Conservation (phyloP, 2,888 invertebrate species). For the Aricia artaxerxes region DNA sequence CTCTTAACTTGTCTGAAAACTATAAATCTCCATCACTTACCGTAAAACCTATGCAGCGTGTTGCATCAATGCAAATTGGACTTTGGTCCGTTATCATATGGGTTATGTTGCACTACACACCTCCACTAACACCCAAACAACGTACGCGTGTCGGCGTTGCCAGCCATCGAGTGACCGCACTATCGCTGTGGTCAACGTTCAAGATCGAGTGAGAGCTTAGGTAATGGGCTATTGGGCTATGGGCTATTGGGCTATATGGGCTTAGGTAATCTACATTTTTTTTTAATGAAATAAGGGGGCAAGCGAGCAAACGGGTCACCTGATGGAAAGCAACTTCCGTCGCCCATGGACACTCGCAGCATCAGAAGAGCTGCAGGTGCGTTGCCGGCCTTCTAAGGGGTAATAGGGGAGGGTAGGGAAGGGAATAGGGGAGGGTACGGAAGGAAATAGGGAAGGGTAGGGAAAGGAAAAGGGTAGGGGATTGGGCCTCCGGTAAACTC, state of each 20-base stretch:
- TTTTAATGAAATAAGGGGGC: too few relatives aligned
- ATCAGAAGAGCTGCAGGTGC: too few relatives aligned
- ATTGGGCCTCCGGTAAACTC: too few relatives aligned
- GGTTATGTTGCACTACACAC: slow-evolving; percentile 9
- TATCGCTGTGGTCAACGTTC: slow-evolving; percentile 67
- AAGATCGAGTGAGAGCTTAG: slow-evolving; percentile 43
- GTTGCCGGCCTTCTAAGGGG: too few relatives aligned
- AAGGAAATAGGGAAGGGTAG: too few relatives aligned
- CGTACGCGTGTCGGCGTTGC: not conserved
- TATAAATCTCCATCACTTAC: not conserved
- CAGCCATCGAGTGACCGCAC: slow-evolving; percentile 43
- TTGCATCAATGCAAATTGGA: slow-evolving; percentile 5
- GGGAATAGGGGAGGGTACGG: too few relatives aligned
- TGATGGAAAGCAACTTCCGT: too few relatives aligned
- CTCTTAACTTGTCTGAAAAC: not conserved
- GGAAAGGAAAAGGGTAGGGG: too few relatives aligned
- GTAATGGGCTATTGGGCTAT: not conserved
- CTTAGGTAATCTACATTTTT: too few relatives aligned
- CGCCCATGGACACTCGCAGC: too few relatives aligned
- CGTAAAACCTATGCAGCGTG: not conserved
- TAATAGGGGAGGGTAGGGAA: too few relatives aligned
- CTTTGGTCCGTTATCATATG: slow-evolving; percentile 2
- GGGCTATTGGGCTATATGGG: not conserved
- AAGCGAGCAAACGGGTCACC: too few relatives aligned
- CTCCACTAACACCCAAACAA: not conserved